Conservation (phyloP, 2,797 vertebrate species). For the Anabacerthia variegaticeps region DNA sequence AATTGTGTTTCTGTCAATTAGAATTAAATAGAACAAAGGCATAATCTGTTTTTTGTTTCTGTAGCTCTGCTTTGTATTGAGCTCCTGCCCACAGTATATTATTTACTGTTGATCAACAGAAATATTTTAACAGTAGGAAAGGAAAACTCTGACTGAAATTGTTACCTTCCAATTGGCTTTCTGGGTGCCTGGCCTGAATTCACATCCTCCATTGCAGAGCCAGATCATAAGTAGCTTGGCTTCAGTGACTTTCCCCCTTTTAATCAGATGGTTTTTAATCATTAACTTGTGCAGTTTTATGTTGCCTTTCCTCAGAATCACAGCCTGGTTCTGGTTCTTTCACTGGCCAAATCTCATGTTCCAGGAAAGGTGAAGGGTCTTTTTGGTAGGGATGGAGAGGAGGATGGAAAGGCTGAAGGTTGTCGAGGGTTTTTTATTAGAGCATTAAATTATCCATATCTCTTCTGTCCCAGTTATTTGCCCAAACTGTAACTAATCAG, state of each 20-base stretch:
- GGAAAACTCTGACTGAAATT: not conserved
- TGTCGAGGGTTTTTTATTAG: not conserved
- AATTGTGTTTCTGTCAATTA: slow-evolving; percentile 26
- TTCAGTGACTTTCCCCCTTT: not conserved
- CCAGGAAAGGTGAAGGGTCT: not conserved
- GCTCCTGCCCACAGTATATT: not conserved
- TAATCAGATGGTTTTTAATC: not conserved
- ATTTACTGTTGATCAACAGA: not conserved
- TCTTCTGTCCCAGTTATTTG: not conserved
- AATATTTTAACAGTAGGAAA: not conserved
- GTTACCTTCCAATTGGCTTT: not conserved
- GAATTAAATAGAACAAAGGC: not conserved
- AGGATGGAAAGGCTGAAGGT: not conserved
- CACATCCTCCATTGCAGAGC: not conserved
- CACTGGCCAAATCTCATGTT: not conserved
- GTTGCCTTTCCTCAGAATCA: not conserved
- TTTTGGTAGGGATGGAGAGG: not conserved
- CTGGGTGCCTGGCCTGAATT: not conserved
- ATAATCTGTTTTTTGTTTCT: not conserved
- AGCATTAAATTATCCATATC: not conserved
- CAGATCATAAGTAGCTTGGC: not conserved
- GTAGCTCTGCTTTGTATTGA: not conserved
- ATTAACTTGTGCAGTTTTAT: not conserved
- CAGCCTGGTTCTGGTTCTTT: not conserved
- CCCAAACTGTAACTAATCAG: not conserved